These are phyloP conservation scores for Caenorhabditis sp. DNA, from an alignment of 2,888 invertebrate genomes.

Conservation along the genomic window DNA sequence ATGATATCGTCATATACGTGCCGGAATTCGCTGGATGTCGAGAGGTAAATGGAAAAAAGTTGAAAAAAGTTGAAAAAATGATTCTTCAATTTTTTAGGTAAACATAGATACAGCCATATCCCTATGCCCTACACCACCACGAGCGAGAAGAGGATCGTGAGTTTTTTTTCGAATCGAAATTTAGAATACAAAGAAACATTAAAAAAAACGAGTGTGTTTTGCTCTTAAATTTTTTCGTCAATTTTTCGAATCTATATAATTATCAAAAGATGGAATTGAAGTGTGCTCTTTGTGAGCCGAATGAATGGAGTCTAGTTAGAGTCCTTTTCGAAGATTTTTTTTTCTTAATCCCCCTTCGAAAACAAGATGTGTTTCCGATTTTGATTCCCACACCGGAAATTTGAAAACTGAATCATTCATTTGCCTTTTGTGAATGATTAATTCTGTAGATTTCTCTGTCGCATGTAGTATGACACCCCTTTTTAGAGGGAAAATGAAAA, in stretches of 20 bases:
- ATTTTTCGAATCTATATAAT: too few species aligned
- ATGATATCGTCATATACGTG: slow-evolving; percentile 60
- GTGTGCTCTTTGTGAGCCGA: too few species aligned
- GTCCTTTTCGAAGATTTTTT: too few species aligned
- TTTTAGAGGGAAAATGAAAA: neutral
- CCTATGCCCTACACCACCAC: slow-evolving; percentile 62
- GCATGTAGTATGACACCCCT: neutral
- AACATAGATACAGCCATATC: slow-evolving; percentile 59
- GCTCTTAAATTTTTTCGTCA: too few species aligned
- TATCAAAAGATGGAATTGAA: too few species aligned
- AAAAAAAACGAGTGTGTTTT: neutral
- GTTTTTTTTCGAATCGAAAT: slow-evolving; percentile 3
- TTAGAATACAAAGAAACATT: too few species aligned
- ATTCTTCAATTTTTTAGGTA: slow-evolving; percentile 27
- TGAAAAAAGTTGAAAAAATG: neutral
- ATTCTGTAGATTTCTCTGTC: neutral
- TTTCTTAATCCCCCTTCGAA: too few species aligned
- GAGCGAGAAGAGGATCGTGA: slow-evolving; percentile 50
- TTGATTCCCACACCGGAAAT: neutral
- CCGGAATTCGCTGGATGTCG: slow-evolving; percentile 60
- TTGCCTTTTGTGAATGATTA: neutral
- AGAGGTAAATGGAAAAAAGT: slow-evolving; percentile 33
- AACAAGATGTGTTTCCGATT: neutral
- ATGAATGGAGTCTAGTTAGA: too few species aligned
- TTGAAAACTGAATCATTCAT: neutral